Conservation (phyloP, 2,113 vertebrate genomes). For the Thunnus maccoyii region DNA sequence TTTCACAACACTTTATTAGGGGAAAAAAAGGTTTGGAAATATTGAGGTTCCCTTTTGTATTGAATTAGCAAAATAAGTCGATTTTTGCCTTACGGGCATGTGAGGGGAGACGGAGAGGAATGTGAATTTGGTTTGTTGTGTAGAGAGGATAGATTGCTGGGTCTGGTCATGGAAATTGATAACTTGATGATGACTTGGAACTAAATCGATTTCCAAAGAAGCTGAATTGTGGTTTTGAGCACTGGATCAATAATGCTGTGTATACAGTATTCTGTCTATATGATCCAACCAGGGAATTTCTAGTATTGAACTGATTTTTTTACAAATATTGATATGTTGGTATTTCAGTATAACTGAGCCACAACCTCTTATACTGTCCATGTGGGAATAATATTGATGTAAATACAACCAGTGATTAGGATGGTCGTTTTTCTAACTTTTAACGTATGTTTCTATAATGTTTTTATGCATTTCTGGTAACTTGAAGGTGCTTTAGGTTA, state of each 20-base stretch:
- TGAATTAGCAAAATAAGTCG: conserved; percentile 27
- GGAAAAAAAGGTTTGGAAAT: conserved; percentile 34
- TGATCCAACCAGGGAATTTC: background rate
- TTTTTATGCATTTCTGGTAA: background rate
- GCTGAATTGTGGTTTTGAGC: background rate
- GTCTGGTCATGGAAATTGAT: background rate
- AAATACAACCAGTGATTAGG: background rate
- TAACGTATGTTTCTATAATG: no score
- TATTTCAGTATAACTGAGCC: background rate
- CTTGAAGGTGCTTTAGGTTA: background rate
- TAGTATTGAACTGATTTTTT: background rate
- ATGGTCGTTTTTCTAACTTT: background rate
- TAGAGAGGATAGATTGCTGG: background rate
- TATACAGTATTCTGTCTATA: background rate
- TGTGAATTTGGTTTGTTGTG: conserved; percentile 14
- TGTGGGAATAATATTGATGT: background rate
- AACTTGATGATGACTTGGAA: background rate
- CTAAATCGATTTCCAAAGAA: background rate
- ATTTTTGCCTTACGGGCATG: conserved; percentile 10
- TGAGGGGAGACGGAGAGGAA: conserved; percentile 14
- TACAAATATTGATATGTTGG: background rate
- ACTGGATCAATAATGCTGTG: background rate
- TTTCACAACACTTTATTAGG: conserved; percentile 21
- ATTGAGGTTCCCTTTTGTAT: conserved; percentile 27
- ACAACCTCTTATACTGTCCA: background rate